phyloP scores from a whole-genome alignment of 2,113 vertebrate species.

The Sprattus sprattus region DNA sequence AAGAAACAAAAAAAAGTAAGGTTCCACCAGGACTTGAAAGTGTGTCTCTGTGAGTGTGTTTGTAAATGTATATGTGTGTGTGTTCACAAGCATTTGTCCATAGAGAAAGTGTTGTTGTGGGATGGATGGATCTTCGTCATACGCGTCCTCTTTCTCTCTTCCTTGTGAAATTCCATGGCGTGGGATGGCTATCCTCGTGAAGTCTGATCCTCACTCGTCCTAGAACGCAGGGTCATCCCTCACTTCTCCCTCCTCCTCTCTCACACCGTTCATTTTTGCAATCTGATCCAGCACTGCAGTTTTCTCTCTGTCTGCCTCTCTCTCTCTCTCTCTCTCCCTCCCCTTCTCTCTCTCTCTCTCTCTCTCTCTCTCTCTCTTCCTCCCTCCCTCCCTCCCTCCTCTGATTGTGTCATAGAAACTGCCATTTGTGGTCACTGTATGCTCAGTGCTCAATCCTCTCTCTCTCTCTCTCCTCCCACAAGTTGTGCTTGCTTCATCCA shows the following conservation, averaged over 20 bases:
- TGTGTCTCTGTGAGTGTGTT: conserved; percentile 28
- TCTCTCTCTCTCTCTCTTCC: conserved; percentile 38
- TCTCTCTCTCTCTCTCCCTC: conserved; percentile 48
- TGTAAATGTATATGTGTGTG: conserved; percentile 24
- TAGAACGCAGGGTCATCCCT: conserved; percentile 2
- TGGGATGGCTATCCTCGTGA: conserved; percentile 7
- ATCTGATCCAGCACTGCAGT: conserved; percentile 68
- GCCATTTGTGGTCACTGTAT: conserved; percentile 65
- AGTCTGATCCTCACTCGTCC: conserved; percentile 5
- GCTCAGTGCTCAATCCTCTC: conserved; percentile 20
- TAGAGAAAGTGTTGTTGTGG: background rate
- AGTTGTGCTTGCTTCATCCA: conserved; percentile 19
- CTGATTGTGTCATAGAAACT: conserved; percentile 69
- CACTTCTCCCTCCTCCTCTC: conserved; percentile 32
- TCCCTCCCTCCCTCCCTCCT: conserved; percentile 50
- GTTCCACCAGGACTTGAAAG: background rate
- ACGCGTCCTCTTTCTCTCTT: background rate
- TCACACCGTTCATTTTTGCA: conserved; percentile 67
- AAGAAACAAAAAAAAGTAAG: background rate
- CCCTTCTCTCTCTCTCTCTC: conserved; percentile 31
- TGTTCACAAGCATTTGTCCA: background rate
- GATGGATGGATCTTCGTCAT: background rate
- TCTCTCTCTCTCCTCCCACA: conserved; percentile 25
- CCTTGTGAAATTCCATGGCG: background rate
- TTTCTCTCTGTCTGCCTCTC: conserved; percentile 53